Conservation (phyloP, 1,140 invertebrate species). For the Zaprionus nigranus region DNA sequence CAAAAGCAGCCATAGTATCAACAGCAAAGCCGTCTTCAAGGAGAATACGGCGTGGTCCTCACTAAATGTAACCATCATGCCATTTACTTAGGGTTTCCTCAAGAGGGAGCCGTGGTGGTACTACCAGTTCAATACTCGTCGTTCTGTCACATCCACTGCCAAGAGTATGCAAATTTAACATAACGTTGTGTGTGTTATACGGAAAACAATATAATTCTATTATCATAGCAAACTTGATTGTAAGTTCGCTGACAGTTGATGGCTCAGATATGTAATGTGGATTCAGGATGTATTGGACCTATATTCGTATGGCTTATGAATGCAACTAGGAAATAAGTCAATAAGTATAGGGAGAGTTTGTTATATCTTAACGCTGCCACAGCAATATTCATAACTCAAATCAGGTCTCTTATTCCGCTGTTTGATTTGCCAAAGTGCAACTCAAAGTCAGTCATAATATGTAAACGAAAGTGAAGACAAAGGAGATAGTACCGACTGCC, state of each 20-base stretch:
- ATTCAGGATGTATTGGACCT: not conserved
- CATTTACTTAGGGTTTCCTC: not conserved
- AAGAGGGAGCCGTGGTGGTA: not conserved
- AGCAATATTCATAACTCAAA: not conserved
- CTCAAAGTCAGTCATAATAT: not conserved
- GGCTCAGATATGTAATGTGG: not conserved
- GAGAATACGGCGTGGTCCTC: no score
- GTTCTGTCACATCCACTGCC: not conserved
- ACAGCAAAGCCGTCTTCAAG: not conserved
- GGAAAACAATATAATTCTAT: not conserved
- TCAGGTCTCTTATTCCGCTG: not conserved
- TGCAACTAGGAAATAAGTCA: not conserved
- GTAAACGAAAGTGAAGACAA: no score
- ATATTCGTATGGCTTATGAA: no score
- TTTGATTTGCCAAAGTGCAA: no score
- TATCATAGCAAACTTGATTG: not conserved
- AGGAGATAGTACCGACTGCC: no score
- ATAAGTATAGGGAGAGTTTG: not conserved
- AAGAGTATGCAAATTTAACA: not conserved
- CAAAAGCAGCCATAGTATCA: slow-evolving; percentile 11
- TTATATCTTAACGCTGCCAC: no score
- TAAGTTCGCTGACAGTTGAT: not conserved
- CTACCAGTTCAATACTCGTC: not conserved
- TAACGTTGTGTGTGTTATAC: not conserved
- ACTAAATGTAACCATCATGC: no score